Evolutionary conservation across 2,888 invertebrate genomes (phyloP).

Genomic region (Drosophila sordidapex): DNA sequence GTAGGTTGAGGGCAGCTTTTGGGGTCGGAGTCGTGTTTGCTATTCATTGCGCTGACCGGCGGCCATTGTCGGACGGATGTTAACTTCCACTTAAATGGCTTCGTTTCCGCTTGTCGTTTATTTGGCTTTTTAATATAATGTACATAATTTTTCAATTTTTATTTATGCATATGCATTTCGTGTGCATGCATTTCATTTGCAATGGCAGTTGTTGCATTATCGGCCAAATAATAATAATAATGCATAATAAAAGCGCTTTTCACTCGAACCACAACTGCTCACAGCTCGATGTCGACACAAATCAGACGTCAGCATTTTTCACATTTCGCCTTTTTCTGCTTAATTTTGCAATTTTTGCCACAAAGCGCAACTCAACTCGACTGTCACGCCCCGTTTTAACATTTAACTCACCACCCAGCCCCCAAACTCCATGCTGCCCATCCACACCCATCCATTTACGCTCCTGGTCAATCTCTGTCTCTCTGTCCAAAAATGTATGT

Average conservation of each 20-base stretch:
- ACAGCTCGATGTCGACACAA: conserved; percentile 68
- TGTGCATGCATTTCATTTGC: conserved; percentile 78
- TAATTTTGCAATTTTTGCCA: conserved; percentile 75
- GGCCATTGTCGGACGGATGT: conserved; percentile 81
- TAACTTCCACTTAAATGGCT: conserved; percentile 84
- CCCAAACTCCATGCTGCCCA: neutral
- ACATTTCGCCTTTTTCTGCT: conserved; percentile 69
- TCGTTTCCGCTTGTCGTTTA: conserved; percentile 83
- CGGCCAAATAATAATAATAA: conserved; percentile 54
- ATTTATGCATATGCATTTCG: conserved; percentile 64
- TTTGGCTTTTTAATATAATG: conserved; percentile 79
- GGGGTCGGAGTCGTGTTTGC: conserved; percentile 37
- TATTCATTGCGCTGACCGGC: conserved; percentile 66
- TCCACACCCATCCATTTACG: conserved; percentile 4
- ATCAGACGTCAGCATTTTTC: conserved; percentile 82
- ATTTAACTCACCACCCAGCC: conserved; percentile 4
- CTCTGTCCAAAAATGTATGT: conserved; percentile 6
- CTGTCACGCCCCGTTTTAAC: conserved; percentile 23
- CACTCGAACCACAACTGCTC: conserved; percentile 51
- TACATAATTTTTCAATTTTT: conserved; percentile 81
- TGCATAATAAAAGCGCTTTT: conserved; percentile 63
- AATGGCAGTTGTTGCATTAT: conserved; percentile 55
- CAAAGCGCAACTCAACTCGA: conserved; percentile 46
- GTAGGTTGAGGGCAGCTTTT: neutral
- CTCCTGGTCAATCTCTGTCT: conserved; percentile 12